Percentiles rank a stretch among this genome's conserved stretches.
phyloP scores from a whole-genome alignment of 2,113 vertebrate species.

The Trichechus manatus region DNA sequence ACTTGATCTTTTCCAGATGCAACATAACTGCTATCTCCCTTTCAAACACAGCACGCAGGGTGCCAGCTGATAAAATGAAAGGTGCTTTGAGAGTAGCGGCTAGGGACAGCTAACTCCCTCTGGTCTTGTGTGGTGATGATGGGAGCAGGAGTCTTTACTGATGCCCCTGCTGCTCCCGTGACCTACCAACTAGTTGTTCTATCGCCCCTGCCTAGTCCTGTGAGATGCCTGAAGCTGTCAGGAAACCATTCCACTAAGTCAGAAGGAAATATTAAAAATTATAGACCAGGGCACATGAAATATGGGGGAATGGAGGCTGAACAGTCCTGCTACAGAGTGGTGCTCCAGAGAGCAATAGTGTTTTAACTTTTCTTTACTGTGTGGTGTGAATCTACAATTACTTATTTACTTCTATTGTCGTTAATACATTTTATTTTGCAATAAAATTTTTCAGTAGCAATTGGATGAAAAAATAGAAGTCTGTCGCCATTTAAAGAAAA shows the following conservation, averaged over 20 bases:
- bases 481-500: neutral
- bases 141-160: neutral
- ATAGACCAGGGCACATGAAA: neutral
- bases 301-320: neutral
- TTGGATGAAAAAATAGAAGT: neutral
- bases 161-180: neutral
- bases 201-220: neutral
- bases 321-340: neutral
- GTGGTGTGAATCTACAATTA: neutral
- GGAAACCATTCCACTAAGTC: neutral
- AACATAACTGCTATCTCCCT: constrained; percentile 20
- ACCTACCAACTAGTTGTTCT: neutral
- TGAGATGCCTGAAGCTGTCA: neutral
- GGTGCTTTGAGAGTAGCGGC: constrained; percentile 9
- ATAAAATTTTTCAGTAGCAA: neutral
- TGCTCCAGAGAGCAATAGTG: neutral
- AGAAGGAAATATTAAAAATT: neutral
- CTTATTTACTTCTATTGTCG: neutral
- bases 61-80: constrained; percentile 51
- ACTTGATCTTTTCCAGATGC: constrained; percentile 75
- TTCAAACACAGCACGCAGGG: neutral
- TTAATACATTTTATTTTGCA: constrained; percentile 6
- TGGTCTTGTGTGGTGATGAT: neutral
- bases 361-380: neutral
- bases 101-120: neutral